A percentile compares a stretch with the other conserved stretches of the same genome.
Evolutionary conservation across 1,140 invertebrate species (phyloP).

Genomic region (Drosophila aff.): DNA sequence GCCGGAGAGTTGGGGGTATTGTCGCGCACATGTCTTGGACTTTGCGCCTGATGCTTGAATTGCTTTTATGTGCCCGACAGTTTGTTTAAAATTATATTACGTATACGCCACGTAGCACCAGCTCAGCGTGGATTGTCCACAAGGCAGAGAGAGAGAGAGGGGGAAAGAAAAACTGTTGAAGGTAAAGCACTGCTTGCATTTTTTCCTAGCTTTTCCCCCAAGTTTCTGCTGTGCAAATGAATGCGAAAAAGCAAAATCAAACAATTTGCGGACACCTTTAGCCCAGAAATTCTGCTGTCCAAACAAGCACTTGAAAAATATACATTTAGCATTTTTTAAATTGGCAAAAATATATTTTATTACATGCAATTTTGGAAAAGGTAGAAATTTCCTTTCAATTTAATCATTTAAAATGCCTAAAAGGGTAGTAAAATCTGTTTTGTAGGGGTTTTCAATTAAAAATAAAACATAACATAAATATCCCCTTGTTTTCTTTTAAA

Average conservation of each 20-base stretch:
- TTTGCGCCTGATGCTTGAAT: slow-evolving; percentile 59
- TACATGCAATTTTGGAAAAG: no score
- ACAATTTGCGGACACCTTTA: slow-evolving; percentile 44
- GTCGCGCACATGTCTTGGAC: slow-evolving; percentile 57
- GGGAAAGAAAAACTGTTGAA: not conserved
- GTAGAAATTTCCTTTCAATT: not conserved
- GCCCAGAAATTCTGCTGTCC: slow-evolving; percentile 31
- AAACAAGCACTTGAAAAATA: slow-evolving; percentile 7
- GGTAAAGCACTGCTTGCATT: slow-evolving; percentile 33
- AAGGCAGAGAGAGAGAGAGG: not conserved
- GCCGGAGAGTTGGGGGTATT: not conserved
- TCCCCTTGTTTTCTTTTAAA: not conserved
- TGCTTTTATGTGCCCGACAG: slow-evolving; percentile 64
- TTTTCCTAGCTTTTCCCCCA: slow-evolving; percentile 9
- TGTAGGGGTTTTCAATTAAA: no score
- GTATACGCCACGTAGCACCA: slow-evolving; percentile 54
- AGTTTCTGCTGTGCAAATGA: slow-evolving; percentile 39
- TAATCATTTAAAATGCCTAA: not conserved
- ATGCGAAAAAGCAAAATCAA: slow-evolving; percentile 43
- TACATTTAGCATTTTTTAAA: slow-evolving; percentile 3
- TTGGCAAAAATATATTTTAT: not conserved
- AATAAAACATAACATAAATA: no score
- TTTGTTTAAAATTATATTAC: slow-evolving; percentile 73
- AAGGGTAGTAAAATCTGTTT: not conserved
- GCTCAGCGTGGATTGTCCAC: slow-evolving; percentile 35